These are phyloP conservation scores for Gyps fulvus DNA, from an alignment of 2,113 vertebrate genomes.

Conservation along the genomic window DNA sequence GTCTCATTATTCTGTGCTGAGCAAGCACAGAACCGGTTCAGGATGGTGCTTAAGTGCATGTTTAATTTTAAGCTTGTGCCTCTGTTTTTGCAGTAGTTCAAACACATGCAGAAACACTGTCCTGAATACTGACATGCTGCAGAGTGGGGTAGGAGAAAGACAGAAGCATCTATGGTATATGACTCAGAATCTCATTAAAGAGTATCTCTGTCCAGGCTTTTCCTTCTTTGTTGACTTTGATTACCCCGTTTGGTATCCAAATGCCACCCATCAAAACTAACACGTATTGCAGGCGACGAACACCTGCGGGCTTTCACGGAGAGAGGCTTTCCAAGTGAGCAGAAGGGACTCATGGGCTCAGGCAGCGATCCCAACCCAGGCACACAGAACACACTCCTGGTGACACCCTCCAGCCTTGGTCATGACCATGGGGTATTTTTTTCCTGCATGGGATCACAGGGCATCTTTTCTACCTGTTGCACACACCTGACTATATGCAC, in stretches of 20 bases:
- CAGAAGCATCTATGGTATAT: neutral
- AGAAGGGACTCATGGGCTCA: neutral
- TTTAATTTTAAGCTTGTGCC: neutral
- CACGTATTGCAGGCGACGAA: neutral
- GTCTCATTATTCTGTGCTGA: neutral
- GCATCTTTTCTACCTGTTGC: neutral
- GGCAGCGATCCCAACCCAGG: neutral
- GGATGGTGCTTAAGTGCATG: neutral
- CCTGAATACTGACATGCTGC: neutral
- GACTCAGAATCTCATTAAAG: neutral
- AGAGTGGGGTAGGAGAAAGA: neutral
- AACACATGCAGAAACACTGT: rapidly evolving
- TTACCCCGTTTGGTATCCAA: neutral
- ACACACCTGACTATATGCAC: neutral
- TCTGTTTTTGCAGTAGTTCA: neutral
- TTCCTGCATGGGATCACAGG: neutral
- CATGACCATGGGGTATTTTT: neutral
- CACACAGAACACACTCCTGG: neutral
- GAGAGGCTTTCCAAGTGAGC: neutral
- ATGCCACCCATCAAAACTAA: neutral
- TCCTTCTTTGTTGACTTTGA: neutral
- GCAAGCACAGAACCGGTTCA: neutral
- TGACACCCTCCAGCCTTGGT: neutral
- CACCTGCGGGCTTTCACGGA: rapidly evolving
- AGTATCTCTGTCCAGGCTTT: neutral